These are phyloP conservation scores for Atlantisia rogersi DNA, from an alignment of 2,113 vertebrate species.

Conservation along the genomic window DNA sequence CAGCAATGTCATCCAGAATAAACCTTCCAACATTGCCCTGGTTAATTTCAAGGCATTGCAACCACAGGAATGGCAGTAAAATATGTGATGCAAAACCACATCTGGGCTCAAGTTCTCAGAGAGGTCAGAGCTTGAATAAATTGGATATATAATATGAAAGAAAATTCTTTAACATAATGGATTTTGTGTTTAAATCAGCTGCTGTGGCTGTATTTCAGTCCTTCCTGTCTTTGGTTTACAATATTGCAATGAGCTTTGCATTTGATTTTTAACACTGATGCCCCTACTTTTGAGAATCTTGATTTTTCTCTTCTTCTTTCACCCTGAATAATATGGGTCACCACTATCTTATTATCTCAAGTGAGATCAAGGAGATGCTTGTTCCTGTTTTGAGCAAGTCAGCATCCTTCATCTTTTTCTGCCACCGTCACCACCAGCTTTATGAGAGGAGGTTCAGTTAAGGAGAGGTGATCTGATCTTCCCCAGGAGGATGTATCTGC, in stretches of 20 bases:
- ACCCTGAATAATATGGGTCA: neutral
- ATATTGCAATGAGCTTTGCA: neutral
- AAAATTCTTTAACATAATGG: neutral
- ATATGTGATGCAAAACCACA: neutral
- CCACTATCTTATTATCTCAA: neutral
- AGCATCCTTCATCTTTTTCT: neutral
- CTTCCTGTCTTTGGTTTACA: neutral
- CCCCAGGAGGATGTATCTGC: neutral
- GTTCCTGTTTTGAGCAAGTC: neutral
- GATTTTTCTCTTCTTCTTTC: neutral
- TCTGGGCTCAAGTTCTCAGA: neutral
- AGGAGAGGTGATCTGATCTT: neutral
- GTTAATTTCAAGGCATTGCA: neutral
- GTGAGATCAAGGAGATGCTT: neutral
- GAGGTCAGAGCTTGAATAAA: neutral
- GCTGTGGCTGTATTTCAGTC: neutral
- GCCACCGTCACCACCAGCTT: neutral
- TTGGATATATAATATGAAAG: fast-evolving
- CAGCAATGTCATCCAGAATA: neutral
- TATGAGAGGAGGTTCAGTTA: neutral
- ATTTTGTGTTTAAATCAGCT: neutral
- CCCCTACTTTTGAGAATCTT: neutral
- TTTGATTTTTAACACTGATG: neutral
- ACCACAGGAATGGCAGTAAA: neutral
- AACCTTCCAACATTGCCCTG: neutral